A percentile compares a stretch with the other conserved stretches of the same genome.
These are phyloP conservation scores for Caenorhabditis latens DNA, from an alignment of 1,140 invertebrate genomes.

Conservation along the genomic window DNA sequence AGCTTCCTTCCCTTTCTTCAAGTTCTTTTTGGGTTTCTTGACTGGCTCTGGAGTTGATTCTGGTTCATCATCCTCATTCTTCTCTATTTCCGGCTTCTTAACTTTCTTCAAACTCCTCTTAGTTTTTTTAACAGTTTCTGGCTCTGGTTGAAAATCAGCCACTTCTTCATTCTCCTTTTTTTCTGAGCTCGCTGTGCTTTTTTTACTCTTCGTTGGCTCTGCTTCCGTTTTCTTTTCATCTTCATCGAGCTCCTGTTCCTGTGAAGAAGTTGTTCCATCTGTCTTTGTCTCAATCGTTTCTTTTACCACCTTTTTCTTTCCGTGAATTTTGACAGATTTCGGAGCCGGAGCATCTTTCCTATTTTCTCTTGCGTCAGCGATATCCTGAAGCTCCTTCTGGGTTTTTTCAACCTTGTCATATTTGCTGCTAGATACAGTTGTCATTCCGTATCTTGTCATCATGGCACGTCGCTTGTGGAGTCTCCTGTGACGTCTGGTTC, in stretches of 20 bases:
- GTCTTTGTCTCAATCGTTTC: not conserved
- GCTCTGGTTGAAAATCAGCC: not conserved
- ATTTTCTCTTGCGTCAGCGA: slow-evolving; percentile 14
- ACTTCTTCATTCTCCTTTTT: no score
- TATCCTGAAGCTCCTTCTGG: slow-evolving; percentile 33
- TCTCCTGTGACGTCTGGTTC: slow-evolving; percentile 7
- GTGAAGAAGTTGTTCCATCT: not conserved
- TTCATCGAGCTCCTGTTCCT: not conserved
- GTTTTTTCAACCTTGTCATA: slow-evolving; percentile 43
- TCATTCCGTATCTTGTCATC: slow-evolving; percentile 46
- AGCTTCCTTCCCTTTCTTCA: slow-evolving; percentile 36
- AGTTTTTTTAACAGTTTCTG: slow-evolving; percentile 4
- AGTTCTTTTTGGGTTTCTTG: slow-evolving; percentile 1
- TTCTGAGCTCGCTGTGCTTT: no score
- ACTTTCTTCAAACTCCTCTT: slow-evolving; percentile 17
- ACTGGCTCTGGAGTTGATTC: slow-evolving; percentile 58
- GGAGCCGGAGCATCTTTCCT: slow-evolving; percentile 23
- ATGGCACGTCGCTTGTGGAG: slow-evolving; percentile 32
- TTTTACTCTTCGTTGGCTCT: slow-evolving; percentile 1
- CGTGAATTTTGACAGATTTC: slow-evolving; percentile 3
- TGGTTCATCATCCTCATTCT: not conserved
- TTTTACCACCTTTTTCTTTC: slow-evolving; percentile 12
- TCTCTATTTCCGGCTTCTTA: not conserved
- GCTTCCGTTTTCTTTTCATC: not conserved
- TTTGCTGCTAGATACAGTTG: not conserved